Evolutionary conservation across 2,888 invertebrate genomes (phyloP).

Genomic region (Mylabris sibirica): DNA sequence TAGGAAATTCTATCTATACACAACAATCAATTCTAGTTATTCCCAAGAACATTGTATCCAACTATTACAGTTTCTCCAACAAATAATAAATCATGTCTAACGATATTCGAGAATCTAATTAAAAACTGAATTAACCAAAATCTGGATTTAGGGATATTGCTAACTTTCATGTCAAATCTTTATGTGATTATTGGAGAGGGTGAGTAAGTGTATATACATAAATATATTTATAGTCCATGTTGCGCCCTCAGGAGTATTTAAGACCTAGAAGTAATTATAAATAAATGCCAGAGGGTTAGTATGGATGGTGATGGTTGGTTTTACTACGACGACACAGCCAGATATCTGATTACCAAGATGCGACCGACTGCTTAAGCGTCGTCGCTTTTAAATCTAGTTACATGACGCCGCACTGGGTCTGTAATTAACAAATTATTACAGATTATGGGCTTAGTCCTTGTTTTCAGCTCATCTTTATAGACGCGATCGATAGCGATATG

Average conservation of each 20-base stretch:
- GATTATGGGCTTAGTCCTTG: constrained; percentile 37
- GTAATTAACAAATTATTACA: constrained; percentile 62
- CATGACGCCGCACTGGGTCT: constrained; percentile 57
- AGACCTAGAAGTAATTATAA: constrained; percentile 59
- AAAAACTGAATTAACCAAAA: constrained; percentile 17
- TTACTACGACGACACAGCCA: constrained; percentile 48
- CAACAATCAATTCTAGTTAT: background rate
- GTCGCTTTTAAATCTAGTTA: constrained; percentile 61
- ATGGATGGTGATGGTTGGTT: background rate
- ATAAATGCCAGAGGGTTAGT: constrained; percentile 53
- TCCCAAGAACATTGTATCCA: background rate
- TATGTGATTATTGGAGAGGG: constrained; percentile 10
- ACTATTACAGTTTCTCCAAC: background rate
- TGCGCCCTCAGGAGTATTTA: constrained; percentile 38
- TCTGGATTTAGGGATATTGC: constrained; percentile 24
- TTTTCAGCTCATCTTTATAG: constrained; percentile 22
- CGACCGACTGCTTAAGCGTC: constrained; percentile 56
- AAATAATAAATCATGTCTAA: background rate
- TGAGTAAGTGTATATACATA: too few species aligned
- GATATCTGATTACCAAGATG: constrained; percentile 59
- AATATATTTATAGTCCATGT: constrained; percentile 22
- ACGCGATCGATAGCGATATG: background rate
- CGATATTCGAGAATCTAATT: constrained; percentile 19
- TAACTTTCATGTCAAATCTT: background rate
- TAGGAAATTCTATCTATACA: background rate